Evolutionary conservation across 2,113 vertebrate genomes (phyloP), one percentile per base, ranked within the genome.

Genomic region (Microcebus jonahi): DNA sequence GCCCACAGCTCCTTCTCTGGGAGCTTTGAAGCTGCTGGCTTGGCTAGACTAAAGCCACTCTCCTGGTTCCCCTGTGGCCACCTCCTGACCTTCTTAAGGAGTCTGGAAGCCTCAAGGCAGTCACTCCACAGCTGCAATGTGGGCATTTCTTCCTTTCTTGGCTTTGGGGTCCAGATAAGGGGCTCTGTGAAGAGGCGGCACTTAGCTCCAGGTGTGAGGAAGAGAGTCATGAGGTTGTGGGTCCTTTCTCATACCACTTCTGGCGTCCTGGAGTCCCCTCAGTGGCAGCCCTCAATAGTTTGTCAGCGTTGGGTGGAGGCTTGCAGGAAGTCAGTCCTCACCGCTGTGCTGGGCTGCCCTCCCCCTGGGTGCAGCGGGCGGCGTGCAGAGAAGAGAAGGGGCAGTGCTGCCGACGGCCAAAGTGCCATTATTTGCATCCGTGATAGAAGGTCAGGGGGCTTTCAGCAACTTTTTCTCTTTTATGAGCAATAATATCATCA

Each of bases 391-490:
- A 27, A 42, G n/a, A 27, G 25, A 14, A n/a, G 0, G 6, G 5
- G 4, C 3, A 23, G 23, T 4, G 29, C 73, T n/a, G 39, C n/a
- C 84, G 0, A 0, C 45, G 12, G 39, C 53, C 45, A 9, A 1
- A 70, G 27, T 9, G 27, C 67, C 73, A 0, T 9, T 9, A 4
- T 1, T 10, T 5, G 27, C 9, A 8, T 59, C 34, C 34, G n/a
- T 4, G 29, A 17, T 17, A 55, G 39, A 79, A 29, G 84, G 8
- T 14, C 3, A 1, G 18, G 42, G 59, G 53, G 13, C 55, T 96
- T 36, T 57, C 4, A 7, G 20, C 48, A 75, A 20, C 29, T 39
- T 27, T 25, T 65, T 42, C 75, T 34, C 50, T 34, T 34, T n/a
- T 34, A 20, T 55, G 20, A 87, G 27, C 57, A 68, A 39, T 88